Base-by-base conservation (phyloP, 2,113 vertebrate species). In the Ochotona princeps region DNA sequence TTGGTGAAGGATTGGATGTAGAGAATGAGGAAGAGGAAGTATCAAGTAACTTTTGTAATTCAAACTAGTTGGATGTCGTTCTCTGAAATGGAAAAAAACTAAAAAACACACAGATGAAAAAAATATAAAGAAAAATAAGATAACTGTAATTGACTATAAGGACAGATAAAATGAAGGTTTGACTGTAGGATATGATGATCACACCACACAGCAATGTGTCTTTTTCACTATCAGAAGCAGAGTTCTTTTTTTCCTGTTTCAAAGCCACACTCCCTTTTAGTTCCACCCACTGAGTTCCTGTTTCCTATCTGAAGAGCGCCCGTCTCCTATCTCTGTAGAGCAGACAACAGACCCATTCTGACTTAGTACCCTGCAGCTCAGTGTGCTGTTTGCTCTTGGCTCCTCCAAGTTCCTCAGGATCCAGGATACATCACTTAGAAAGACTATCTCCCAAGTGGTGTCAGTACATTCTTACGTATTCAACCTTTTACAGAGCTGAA, bases 231-330 rank as follows among this genome's bases (percentile, higher is more conserved):
- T 94, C 94, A 92, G 73, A 85, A 79, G 61, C 80, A 83, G 76
- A 60, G 87, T 95, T 91, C 87, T 92, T 93, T 92, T 73, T 92
- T 96, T 92, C 89, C 93, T 96, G 93, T 97, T 96, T 96, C 96
- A 85, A 93, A 96, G 95, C 87, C 93, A 90, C 82, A 79, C 44
- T 95, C 90, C 82, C 78, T 87, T 87, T 87, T 32, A 47, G 90
- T 44, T 84, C 95, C 78, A 82, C 95, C 93, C 95, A 94, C 94
- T 66, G 78, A 96, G 94, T 96, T 95, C 92, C 95, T 95, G 92
- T 96, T 96, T 96, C 94, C 87, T 89, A 44, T 95, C 65, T 93
- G 81, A 93, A 87, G 81, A 92, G 35, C 51, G 54, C 20, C 5
- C 83, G 66, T 76, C 94, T 92, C 82, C 93, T 95, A 32, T 94